Conservation (phyloP, 2,797 vertebrate genomes). For the Caiman crocodilus region DNA sequence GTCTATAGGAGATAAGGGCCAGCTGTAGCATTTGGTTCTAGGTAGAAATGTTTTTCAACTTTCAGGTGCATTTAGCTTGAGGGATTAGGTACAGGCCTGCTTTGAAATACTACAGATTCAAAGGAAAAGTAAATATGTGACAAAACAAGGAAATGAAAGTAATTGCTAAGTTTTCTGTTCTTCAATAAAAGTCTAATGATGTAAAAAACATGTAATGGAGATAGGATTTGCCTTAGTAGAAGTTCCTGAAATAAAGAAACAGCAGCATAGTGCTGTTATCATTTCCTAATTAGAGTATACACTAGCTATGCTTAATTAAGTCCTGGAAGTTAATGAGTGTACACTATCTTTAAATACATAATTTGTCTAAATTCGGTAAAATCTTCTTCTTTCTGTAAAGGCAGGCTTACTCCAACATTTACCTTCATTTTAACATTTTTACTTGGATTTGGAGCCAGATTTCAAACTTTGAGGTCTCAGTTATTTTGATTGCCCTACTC, state of each 20-base stretch:
- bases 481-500: neutral
- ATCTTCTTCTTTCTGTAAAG: neutral
- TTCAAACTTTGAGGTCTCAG: neutral
- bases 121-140: neutral
- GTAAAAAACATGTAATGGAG: neutral
- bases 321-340: neutral
- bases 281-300: neutral
- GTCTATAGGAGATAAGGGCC: slow-evolving; percentile 1
- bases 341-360: neutral
- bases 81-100: neutral
- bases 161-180: neutral
- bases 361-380: neutral
- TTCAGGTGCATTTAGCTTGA: neutral
- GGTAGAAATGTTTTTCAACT: rapidly evolving
- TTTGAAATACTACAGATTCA: slow-evolving; percentile 16
- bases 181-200: neutral
- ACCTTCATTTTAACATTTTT: neutral
- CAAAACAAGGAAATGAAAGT: neutral
- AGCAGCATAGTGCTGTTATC: neutral
- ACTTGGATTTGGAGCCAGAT: neutral
- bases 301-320: neutral
- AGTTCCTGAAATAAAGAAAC: neutral
- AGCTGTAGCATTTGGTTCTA: slow-evolving; percentile 35
- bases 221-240: neutral
- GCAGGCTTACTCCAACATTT: neutral